Base-by-base conservation (phyloP, 2,113 vertebrate species). In the Ammodytes marinus region DNA sequence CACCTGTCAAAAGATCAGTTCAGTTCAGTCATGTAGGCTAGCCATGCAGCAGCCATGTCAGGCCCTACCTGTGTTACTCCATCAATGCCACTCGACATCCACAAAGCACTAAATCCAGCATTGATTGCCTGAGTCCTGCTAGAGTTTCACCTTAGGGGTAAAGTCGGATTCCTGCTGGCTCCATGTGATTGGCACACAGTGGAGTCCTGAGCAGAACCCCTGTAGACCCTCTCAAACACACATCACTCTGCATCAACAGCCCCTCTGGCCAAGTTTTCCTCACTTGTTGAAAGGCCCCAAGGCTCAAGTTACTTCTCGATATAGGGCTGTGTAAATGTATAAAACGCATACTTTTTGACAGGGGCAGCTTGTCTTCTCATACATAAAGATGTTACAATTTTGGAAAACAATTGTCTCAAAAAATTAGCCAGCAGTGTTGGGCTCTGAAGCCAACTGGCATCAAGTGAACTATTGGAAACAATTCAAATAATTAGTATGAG, bases 131-230 rank as follows among this genome's bases (percentile, higher is more conserved):
- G 55, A 72, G 54, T 64, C 53, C 47, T 46, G 35, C 43, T 55
- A 52, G 59, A 67, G 47, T 19, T 73, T 79, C 17, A 70, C 10
- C 68, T 77, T 65, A 53, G 58, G 6, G 3, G 58, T 58, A 17
- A 46, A 42, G 45, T 40, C 43, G 49, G 54, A 50, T 6, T 71
- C 74, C 74, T 42, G 69, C 74, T 54, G 69, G 78, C 54, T 73
- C 47, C 43, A 8, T 80, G 69, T 87, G 84, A 89, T 87, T 91
- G 82, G 59, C 2, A 9, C 77, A 75, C 67, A 53, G 64, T 11
- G 64, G 49, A 67, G 59, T 83, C 73, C 1, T 7, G 60, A 76
- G 58, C 57, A 46, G 64, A n/a, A 74, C 54, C 47, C 84, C 74
- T 40, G 64, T 71, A 60, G 77, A 68, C 46, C 49, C 50, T 63